phyloP scores from a whole-genome alignment of 2,888 invertebrate genomes.

The Rhagophthalmus giganteus region DNA sequence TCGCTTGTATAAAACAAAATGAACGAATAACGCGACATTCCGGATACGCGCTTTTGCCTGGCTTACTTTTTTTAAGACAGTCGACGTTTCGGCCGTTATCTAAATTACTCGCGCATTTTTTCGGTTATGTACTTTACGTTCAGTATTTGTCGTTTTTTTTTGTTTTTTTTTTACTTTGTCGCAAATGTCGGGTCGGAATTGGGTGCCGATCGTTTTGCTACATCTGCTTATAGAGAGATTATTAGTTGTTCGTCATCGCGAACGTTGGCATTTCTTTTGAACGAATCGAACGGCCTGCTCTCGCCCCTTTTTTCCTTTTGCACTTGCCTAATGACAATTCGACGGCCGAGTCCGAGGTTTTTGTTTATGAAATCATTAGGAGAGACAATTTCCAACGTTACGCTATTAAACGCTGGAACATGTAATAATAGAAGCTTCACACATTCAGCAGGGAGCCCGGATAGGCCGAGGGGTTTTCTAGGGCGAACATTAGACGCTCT shows the following conservation, averaged over 20 bases:
- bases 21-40: slow-evolving; percentile 28
- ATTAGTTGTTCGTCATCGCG: no score
- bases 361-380: slow-evolving; percentile 27
- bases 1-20: slow-evolving; percentile 29
- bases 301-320: slow-evolving; percentile 4
- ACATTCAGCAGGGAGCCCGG: slow-evolving; percentile 25
- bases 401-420: slow-evolving; percentile 28
- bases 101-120: slow-evolving; percentile 21
- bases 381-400: slow-evolving; percentile 25
- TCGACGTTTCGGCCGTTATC: slow-evolving; percentile 13
- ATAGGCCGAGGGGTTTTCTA: slow-evolving; percentile 56
- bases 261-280: no score
- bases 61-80: slow-evolving; percentile 16
- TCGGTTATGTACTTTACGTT: no score
- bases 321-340: background rate
- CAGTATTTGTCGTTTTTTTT: no score
- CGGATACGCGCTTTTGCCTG: slow-evolving; percentile 18
- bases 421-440: slow-evolving; percentile 31
- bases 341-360: slow-evolving; percentile 5
- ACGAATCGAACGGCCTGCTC: no score
- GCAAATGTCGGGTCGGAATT: no score
- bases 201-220: no score
- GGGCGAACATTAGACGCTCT: slow-evolving; percentile 60
- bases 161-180: background rate
- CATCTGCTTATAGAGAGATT: no score